Base-by-base conservation (phyloP, 2,113 vertebrate species). In the Porphyrio hochstetteri region DNA sequence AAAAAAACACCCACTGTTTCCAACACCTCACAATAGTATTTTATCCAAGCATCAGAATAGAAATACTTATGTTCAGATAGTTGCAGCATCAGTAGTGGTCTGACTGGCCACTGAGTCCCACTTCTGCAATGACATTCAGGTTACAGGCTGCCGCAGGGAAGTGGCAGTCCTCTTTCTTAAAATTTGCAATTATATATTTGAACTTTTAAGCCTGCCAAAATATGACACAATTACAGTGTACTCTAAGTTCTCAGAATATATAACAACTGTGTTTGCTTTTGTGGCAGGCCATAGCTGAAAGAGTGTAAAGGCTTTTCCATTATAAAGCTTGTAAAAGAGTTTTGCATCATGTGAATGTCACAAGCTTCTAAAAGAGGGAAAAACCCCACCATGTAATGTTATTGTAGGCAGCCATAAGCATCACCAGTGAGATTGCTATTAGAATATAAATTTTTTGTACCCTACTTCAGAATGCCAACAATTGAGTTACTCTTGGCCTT, bases 151-250 rank as follows among this genome's bases (percentile, higher is more conserved):
- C 67, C 0, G 0, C 59, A 59, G 52, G 60, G 42, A 83, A 88
- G 70, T 40, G 33, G 78, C 68, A 86, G 78, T 85, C 18, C 27
- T 44, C 13, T 86, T 88, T 92, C 72, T 82, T 93, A 92, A 93
- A 90, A 88, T 87, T 75, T 83, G 8, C 36, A 59, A 23, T 88
- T 70, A 53, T 77, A 44, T 67, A 74, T 88, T 70, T 92, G 85
- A 96, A 91, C 77, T 88, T 86, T 92, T 18, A 69, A 11, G 35
- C 59, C 63, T 80, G 87, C 23, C 71, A 93, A 90, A 93, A 86
- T 83, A 90, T 18, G 76, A 59, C 82, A 93, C 59, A 67, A 74
- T 82, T 65, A 79, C 16, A 87, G n/a, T 14, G 24, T 86, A 77
- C n/a, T 67, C 31, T 38, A 86, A 52, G 9, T 91, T 93, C 55